Evolutionary conservation across 2,888 invertebrate species (phyloP), one percentile per base, ranked within the genome.

Genomic region (Lingula anatina): DNA sequence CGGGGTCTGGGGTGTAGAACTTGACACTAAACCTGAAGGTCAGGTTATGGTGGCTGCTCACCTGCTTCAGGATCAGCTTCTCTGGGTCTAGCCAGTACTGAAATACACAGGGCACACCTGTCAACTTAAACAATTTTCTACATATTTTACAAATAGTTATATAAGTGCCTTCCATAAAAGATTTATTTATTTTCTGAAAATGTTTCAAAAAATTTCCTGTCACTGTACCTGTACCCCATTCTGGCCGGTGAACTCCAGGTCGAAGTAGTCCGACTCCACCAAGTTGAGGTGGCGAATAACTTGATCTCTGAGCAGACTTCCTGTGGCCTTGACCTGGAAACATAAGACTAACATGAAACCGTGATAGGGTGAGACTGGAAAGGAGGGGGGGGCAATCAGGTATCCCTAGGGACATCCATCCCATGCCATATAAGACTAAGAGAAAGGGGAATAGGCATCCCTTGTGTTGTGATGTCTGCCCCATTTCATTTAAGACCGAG

Each of bases 1-100:
- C 89, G 5, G 97, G 97, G 81, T 97, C 97, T 9, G 97, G 96
- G 12, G 96, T 95, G 82, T 99, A 99, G 82, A 99, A 99, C 83
- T 99, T 99, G 57, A 99, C 95, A 78, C 93, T 91, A 82, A 99
- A 97, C 50, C 74, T 60, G 23, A 77, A 63, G 9, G 66, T 65
- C n/a, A 68, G 60, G 47, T 73, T 71, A 26, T 70, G 62, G 5
- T 36, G 26, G 28, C 60, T 61, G 5, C 70, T 92, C 51, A 99
- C 85, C 83, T 99, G 99, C 50, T 95, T 86, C 62, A 91, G 88
- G 78, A 99, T 86, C 50, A 93, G 88, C 79, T 99, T 99, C 78
- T 97, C 96, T 64, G 92, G 84, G 80, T 99, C 97, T 76, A 99
- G 78, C 97, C 97, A 99, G 80, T 92, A 95, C 92, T 93, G 80